Base-by-base conservation (phyloP, 2,888 invertebrate genomes). In the Leptopilina drosophilae region DNA sequence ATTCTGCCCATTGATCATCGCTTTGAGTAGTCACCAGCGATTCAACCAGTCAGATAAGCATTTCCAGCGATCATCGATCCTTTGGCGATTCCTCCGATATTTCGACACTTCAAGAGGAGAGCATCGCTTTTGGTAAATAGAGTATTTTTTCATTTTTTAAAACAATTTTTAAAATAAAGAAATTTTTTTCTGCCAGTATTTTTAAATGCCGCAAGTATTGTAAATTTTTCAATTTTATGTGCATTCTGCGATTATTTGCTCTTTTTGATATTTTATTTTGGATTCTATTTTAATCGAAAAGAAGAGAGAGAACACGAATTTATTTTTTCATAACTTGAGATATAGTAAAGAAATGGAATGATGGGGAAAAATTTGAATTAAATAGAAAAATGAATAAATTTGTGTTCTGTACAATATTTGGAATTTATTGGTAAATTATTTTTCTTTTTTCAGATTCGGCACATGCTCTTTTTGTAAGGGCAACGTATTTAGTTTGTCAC, bases 401-500 rank as follows among this genome's bases (percentile, higher is more conserved):
- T 49, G 49, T 49, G 49, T 49, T 49, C 49, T 49, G 49, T 12
- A 12, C 12, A 49, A 12, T 11, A 4, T 49, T 49, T 49, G 11
- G 11, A 9, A 49, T 11, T 49, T 49, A 11, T 11, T 49, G 33
- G 14, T 15, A 14, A 42, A 20, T 12, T 67, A 53, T 40, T 49
- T 79, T 56, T 33, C 66, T 84, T 90, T 88, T 85, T 91, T 62
- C 91, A 97, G 97, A 97, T 92, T 96, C 96, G 75, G 96, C 96
- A 0, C 96, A 96, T 90, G 97, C 97, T 2, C 92, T 99, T 83
- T 98, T 98, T 88, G 97, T 98, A 0, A 95, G 97, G 81, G 97
- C 98, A 8, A 98, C 98, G 0, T 98, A 98, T 89, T 93, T 98
- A 87, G 98, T 98, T 59, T 99, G 98, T 89, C 98, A 98, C 92